Conservation (phyloP, 2,888 invertebrate species). For the Colletes collaris region DNA sequence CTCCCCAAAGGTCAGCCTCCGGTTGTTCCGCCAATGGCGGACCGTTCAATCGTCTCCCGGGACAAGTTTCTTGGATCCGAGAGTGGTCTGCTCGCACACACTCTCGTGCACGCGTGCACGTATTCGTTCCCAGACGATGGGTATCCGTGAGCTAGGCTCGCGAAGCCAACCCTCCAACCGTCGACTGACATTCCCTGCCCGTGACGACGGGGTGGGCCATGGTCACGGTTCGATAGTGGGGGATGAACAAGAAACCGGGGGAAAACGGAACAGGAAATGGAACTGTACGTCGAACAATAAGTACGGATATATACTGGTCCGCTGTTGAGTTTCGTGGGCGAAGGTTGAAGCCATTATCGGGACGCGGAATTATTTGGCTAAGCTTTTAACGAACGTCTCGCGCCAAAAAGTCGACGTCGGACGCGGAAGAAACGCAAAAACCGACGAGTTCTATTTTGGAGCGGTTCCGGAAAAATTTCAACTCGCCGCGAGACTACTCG, state of each 20-base stretch:
- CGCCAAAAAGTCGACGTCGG: neutral
- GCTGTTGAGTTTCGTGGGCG: neutral
- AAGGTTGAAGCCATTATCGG: neutral
- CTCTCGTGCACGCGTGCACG: neutral
- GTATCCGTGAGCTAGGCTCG: conserved; percentile 41
- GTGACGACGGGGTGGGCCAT: conserved; percentile 55
- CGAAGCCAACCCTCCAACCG: conserved; percentile 45
- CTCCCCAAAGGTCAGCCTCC: conserved; percentile 68
- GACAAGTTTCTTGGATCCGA: conserved; percentile 51
- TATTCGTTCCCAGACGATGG: conserved; percentile 33
- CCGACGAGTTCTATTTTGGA: neutral
- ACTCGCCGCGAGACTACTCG: too few species aligned
- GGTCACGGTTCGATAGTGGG: conserved; percentile 47
- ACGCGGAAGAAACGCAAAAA: neutral
- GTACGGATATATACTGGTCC: neutral
- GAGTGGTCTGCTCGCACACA: conserved; percentile 2
- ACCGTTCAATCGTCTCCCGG: conserved; percentile 58
- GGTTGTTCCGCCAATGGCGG: conserved; percentile 66
- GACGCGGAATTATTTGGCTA: neutral
- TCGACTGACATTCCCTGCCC: conserved; percentile 56
- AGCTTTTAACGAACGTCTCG: neutral
- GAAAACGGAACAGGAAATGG: conserved; percentile 43
- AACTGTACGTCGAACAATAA: conserved; percentile 27
- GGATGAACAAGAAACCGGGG: conserved; percentile 30
- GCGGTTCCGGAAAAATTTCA: too few species aligned